These are phyloP conservation scores for Entelurus aequoreus DNA, from an alignment of 2,113 vertebrate species.

Conservation along the genomic window DNA sequence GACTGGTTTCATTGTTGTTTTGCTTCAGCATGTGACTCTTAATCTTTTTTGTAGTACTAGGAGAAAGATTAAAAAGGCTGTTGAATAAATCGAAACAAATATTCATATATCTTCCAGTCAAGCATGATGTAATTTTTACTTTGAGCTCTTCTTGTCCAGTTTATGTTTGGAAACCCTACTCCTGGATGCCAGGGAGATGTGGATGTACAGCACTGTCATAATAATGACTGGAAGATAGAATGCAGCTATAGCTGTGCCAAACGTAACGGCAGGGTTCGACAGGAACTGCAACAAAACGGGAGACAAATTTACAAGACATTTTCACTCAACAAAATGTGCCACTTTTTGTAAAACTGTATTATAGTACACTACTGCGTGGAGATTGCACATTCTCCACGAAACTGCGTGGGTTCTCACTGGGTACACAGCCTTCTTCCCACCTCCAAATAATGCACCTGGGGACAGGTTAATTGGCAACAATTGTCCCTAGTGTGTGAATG, in stretches of 20 bases:
- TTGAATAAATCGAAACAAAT: not conserved
- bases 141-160: constrained; percentile 80
- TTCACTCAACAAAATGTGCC: not conserved
- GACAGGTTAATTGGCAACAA: too few relatives aligned
- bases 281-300: constrained; percentile 78
- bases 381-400: too few relatives aligned
- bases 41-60: constrained; percentile 74
- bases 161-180: constrained; percentile 91
- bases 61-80: not conserved
- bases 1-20: constrained; percentile 76
- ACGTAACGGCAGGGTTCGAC: constrained; percentile 91
- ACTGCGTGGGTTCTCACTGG: too few relatives aligned
- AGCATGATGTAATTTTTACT: constrained; percentile 45
- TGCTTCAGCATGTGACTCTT: constrained; percentile 84
- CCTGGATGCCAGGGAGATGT: constrained; percentile 94
- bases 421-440: too few relatives aligned
- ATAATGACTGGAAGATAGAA: constrained; percentile 97
- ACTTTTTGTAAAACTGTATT: too few relatives aligned
- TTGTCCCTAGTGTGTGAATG: too few relatives aligned
- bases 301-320: not conserved
- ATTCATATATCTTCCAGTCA: not conserved
- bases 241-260: constrained; percentile 94
- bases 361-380: too few relatives aligned
- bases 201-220: constrained; percentile 96
- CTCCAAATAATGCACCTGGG: too few relatives aligned